Base-by-base conservation (phyloP, 2,888 invertebrate species). In the Dryobotodes eremita region DNA sequence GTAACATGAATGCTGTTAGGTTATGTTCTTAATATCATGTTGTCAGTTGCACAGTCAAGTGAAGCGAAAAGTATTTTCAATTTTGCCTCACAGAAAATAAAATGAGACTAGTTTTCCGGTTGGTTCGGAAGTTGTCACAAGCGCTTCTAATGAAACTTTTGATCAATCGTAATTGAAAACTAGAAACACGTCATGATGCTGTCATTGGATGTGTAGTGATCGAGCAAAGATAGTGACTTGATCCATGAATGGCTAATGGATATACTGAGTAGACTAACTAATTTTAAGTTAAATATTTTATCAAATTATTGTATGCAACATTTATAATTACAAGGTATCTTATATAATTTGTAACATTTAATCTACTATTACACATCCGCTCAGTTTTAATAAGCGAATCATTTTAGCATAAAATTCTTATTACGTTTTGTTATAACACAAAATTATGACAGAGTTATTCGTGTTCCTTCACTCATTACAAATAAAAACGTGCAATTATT, bases 401-500 rank as follows among this genome's bases (percentile, higher is more conserved):
- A 79, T 69, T 85, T 88, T 86, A 86, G 79, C 84, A 88, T 88
- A 88, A 87, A 84, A 80, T 80, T 82, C 78, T 86, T 82, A 77
- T 85, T 82, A 85, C 74, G 83, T 86, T 86, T 83, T 86, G 80
- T 82, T 84, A 64, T 70, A 82, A 83, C 78, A 86, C 80, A 78
- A 81, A 81, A 85, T 86, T 85, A 89, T 83, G 84, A 89, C 88
- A 82, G 80, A 85, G 77, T 83, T 88, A 88, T 86, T 89, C 80
- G 80, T 85, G 89, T 88, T 84, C 72, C 83, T 84, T 82, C 83
- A 79, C 50, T 88, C 83, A 89, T 86, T 89, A 86, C 79, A 84
- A 82, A 85, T 88, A 85, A 88, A 86, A 89, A 85, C 82, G 82
- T 85, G 84, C 82, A 87, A 89, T 89, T 89, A 89, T 86, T 88